Evolutionary conservation across 2,797 vertebrate species (phyloP), one percentile per base, ranked within the genome.

Genomic region (Holocentrus rufus): DNA sequence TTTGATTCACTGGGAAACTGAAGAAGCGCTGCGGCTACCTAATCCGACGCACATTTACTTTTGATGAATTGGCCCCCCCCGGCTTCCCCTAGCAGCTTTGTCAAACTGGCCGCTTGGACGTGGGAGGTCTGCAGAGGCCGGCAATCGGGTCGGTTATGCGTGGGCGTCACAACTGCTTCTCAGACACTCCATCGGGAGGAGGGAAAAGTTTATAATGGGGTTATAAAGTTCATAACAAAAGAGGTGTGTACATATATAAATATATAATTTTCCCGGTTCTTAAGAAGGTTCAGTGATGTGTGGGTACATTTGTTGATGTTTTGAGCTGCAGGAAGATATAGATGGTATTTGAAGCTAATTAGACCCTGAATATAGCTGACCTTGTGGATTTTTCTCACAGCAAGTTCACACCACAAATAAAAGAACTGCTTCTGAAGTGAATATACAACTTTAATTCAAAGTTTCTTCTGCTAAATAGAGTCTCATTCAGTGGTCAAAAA

Each of bases 1-100:
- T 90, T 85, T 81, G 71, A 81, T 92, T 91, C 73, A 9, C 49
- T 30, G 42, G 75, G 76, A 80, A 87, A 84, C 65, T 5, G 14
- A 85, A 76, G 74, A 80, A 77, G 75, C 4, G 46, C 76, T 64
- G 81, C 60, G 59, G 68, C 31, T 69, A 70, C 55, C 73, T 77
- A 60, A 86, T 85, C 77, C 30, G 22, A 80, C 65, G 74, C 77
- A 59, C 62, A 44, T 77, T 62, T 86, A 79, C 34, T 34, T 65
- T 67, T 83, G 87, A 89, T 90, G 78, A 90, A 89, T 79, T 74
- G 72, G 70, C 53, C 78, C 65, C 65, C 25, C 49, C 0, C 7
- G 50, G 77, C 77, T 74, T 66, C 42, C 58, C 67, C 59, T 54
- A 59, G 69, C 80, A 80, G 77, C 66, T 77, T 77, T 65, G 79